Evolutionary conservation across 2,888 invertebrate species (phyloP).

Genomic region (Achlya flavicornis): DNA sequence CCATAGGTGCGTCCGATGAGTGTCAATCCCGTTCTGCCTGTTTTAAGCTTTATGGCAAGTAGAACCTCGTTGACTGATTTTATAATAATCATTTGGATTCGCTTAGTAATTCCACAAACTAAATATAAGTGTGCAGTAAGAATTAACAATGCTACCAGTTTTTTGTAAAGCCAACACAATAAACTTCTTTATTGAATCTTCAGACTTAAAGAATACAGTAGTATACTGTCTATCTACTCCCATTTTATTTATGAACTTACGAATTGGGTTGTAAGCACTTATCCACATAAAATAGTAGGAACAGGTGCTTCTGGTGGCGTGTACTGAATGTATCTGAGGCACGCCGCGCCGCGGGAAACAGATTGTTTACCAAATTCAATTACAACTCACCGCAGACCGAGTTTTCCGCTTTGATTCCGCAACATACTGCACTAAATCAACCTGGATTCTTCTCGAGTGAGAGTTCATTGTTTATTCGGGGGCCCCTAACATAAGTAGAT

Average conservation of each 20-base stretch:
- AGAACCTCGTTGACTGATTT: too few relatives aligned
- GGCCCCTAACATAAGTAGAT: slow-evolving; percentile 25
- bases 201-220: background rate
- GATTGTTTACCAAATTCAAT: slow-evolving; percentile 81
- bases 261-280: slow-evolving; percentile 27
- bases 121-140: background rate
- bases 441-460: slow-evolving; percentile 64
- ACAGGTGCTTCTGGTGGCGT: slow-evolving; percentile 62
- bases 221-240: background rate
- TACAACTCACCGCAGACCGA: slow-evolving; percentile 64
- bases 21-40: too few relatives aligned
- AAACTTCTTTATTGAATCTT: background rate
- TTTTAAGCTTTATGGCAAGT: too few relatives aligned
- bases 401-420: slow-evolving; percentile 71
- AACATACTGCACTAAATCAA: slow-evolving; percentile 73
- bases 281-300: slow-evolving; percentile 49
- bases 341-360: slow-evolving; percentile 58
- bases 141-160: background rate
- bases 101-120: too few relatives aligned
- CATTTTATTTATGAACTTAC: background rate
- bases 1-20: too few relatives aligned
- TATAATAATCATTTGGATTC: too few relatives aligned
- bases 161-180: background rate
- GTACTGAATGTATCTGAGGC: slow-evolving; percentile 56
- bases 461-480: slow-evolving; percentile 78